These are phyloP conservation scores for Microctonus hyperodae DNA, from an alignment of 2,888 invertebrate genomes.

Conservation along the genomic window DNA sequence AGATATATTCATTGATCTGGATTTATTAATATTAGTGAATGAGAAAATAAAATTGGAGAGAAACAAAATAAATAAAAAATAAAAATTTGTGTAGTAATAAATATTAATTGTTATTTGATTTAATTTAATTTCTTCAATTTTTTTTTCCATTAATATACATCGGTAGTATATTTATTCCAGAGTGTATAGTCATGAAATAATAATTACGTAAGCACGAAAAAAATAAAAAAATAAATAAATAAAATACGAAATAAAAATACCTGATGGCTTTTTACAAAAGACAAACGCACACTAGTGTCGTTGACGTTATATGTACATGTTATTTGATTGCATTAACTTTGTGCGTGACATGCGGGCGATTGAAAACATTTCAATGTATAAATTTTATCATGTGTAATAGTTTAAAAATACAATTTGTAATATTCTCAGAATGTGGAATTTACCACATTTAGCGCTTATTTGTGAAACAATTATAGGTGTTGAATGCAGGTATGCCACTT, in stretches of 20 bases:
- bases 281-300: neutral
- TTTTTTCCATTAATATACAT: neutral
- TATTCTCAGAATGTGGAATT: neutral
- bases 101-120: neutral
- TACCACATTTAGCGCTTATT: neutral
- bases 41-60: neutral
- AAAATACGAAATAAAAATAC: neutral
- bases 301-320: neutral
- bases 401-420: neutral
- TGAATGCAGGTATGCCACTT: neutral
- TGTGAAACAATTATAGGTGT: too few relatives aligned
- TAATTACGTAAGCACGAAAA: neutral
- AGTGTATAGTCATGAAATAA: neutral
- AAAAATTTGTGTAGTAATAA: neutral
- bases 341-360: neutral
- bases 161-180: neutral
- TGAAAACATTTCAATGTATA: neutral
- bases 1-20: neutral
- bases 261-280: slow-evolving; percentile 16
- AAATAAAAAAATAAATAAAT: neutral
- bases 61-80: neutral
- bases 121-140: neutral
- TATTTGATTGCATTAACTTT: neutral
- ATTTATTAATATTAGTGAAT: neutral
- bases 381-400: neutral